Conservation (phyloP, 2,797 vertebrate genomes). For the Nyctalus aviator region DNA sequence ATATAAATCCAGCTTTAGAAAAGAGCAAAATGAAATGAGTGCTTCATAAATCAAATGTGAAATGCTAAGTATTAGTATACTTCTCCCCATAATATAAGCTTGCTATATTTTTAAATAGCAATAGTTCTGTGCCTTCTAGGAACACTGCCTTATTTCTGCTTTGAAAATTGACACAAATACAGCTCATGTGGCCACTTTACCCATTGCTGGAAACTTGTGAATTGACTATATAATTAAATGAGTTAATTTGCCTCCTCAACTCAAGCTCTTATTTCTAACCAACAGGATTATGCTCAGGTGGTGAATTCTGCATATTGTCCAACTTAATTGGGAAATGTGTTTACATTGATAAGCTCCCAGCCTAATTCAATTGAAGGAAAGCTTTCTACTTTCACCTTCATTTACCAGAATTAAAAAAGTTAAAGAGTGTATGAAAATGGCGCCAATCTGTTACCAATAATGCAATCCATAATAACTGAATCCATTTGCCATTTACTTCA, state of each 20-base stretch:
- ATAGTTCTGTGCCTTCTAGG: not conserved
- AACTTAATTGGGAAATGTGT: conserved; percentile 67
- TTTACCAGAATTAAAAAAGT: conserved; percentile 51
- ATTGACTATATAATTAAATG: not conserved
- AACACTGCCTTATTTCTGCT: not conserved
- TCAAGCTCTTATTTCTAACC: conserved; percentile 29
- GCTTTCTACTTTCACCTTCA: conserved; percentile 67
- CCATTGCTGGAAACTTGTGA: not conserved
- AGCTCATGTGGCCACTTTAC: not conserved
- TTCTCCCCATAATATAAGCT: conserved; percentile 24
- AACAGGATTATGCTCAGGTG: conserved; percentile 50
- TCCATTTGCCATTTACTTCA: conserved; percentile 38
- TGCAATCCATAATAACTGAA: conserved; percentile 17
- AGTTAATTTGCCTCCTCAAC: conserved; percentile 53
- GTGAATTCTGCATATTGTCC: conserved; percentile 61
- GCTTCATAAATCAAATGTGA: conserved; percentile 44
- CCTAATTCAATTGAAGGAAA: conserved; percentile 63
- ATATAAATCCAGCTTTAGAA: conserved; percentile 52
- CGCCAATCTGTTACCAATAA: conserved; percentile 26
- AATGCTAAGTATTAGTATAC: not conserved
- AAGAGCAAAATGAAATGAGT: conserved; percentile 14
- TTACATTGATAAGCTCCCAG: conserved; percentile 65
- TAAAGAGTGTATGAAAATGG: conserved; percentile 54
- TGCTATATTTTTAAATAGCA: not conserved
- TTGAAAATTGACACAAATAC: not conserved